Percentiles rank a stretch among this genome's conserved stretches.
Conservation (phyloP, 2,113 vertebrate genomes). For the Ceyx cyanopectus region DNA sequence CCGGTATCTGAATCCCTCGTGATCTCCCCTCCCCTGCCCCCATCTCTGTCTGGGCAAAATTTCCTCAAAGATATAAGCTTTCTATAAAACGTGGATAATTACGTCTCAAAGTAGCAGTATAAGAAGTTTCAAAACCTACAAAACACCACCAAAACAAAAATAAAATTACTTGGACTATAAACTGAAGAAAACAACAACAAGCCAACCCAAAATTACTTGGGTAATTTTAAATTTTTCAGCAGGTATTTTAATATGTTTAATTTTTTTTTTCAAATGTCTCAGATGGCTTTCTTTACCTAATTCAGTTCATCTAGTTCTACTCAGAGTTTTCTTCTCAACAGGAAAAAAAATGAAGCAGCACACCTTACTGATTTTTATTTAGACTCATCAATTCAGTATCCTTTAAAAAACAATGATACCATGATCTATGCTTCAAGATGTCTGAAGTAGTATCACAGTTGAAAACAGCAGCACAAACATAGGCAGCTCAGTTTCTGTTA, state of each 20-base stretch:
- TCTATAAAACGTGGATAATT: background rate
- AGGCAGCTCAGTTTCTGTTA: background rate
- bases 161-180: background rate
- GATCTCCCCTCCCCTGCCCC: background rate
- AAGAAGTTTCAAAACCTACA: background rate
- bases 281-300: background rate
- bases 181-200: background rate
- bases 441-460: background rate
- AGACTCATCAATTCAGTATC: background rate
- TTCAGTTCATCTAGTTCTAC: background rate
- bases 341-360: background rate
- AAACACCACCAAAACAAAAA: background rate
- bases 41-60: background rate
- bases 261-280: background rate
- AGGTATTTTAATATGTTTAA: background rate
- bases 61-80: background rate
- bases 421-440: accelerated
- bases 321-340: background rate
- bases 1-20: background rate
- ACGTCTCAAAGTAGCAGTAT: background rate
- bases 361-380: background rate
- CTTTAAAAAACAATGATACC: background rate
- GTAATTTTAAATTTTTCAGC: background rate
- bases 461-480: background rate
- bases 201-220: background rate